These are phyloP conservation scores for Clinocottus analis DNA, from an alignment of 2,113 vertebrate genomes.

Conservation along the genomic window DNA sequence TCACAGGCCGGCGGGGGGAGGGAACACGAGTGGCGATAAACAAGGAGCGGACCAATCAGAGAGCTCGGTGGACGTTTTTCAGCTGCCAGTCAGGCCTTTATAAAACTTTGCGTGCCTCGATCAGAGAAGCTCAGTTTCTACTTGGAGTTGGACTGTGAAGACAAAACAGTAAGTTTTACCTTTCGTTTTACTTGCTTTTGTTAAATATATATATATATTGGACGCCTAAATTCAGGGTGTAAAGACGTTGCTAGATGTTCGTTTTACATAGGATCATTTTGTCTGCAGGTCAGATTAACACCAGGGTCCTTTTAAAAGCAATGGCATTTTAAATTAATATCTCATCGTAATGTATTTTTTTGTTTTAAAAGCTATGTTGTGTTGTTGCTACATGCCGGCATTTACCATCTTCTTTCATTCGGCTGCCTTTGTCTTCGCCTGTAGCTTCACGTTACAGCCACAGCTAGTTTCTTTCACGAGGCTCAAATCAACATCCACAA, in stretches of 20 bases:
- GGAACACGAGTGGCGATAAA: background rate
- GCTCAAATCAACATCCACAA: rapidly evolving
- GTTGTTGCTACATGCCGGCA: rapidly evolving
- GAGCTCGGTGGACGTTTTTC: background rate
- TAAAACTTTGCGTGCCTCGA: constrained; percentile 61
- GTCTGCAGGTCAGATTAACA: background rate
- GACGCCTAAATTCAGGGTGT: rapidly evolving
- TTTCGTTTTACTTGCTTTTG: rapidly evolving
- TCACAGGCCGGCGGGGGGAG: background rate
- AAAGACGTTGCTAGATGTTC: background rate
- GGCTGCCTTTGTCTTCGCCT: constrained; percentile 22
- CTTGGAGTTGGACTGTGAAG: rapidly evolving
- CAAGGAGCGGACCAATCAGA: constrained; percentile 73
- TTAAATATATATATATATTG: too few species aligned
- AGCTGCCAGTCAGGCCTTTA: constrained; percentile 52
- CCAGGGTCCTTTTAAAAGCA: background rate
- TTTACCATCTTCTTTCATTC: background rate
- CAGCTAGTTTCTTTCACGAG: background rate
- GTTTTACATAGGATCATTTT: background rate
- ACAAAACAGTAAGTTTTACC: constrained; percentile 39
- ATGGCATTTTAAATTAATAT: rapidly evolving
- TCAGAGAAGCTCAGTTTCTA: background rate
- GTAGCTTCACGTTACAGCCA: background rate
- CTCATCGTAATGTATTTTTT: rapidly evolving
- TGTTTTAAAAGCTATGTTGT: rapidly evolving